Conservation (phyloP, 1,140 invertebrate genomes). For the Physella acuta region DNA sequence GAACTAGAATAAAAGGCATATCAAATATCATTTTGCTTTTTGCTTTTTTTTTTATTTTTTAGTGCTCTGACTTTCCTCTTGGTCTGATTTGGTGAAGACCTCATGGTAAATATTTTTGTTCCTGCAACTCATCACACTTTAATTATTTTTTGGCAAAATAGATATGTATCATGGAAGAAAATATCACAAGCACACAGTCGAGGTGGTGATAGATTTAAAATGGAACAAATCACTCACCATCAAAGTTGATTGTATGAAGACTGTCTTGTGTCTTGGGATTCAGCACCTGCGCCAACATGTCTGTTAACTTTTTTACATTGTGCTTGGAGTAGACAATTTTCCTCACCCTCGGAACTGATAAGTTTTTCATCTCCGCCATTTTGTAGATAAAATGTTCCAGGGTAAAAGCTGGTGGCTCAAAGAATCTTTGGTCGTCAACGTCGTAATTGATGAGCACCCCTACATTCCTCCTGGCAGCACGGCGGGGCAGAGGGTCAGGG, state of each 20-base stretch:
- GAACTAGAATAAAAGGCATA: too few species aligned
- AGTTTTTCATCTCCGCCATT: constrained; percentile 37
- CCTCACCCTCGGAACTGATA: constrained; percentile 41
- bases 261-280: background rate
- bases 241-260: background rate
- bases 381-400: constrained; percentile 50
- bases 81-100: too few species aligned
- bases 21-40: too few species aligned
- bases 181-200: too few species aligned
- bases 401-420: constrained; percentile 51
- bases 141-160: too few species aligned
- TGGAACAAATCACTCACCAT: too few species aligned
- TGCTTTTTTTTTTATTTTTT: too few species aligned
- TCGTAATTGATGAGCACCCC: constrained; percentile 41
- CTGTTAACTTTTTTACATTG: constrained; percentile 54
- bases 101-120: too few species aligned
- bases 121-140: too few species aligned
- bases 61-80: too few species aligned
- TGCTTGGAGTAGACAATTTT: constrained; percentile 47
- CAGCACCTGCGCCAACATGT: constrained; percentile 42
- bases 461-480: constrained; percentile 36
- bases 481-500: constrained; percentile 46
- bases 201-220: too few species aligned
- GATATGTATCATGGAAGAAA: too few species aligned
- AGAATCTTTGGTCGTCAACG: constrained; percentile 47